phyloP scores from a whole-genome alignment of 2,113 vertebrate genomes.

The Mus spicilegus region DNA sequence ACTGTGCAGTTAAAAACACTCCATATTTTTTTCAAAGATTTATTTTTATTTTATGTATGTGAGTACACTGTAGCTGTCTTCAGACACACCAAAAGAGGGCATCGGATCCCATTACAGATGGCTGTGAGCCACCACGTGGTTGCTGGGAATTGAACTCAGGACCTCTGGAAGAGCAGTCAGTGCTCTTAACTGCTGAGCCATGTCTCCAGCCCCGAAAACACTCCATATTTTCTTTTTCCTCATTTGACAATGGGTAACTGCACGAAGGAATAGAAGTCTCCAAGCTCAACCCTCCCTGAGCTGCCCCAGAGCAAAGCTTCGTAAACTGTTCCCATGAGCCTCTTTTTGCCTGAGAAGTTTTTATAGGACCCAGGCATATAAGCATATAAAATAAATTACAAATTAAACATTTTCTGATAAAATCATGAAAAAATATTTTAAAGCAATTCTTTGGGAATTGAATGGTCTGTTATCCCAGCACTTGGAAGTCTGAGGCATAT shows the following conservation, averaged over 20 bases:
- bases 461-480: neutral
- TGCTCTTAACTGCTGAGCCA: too few relatives aligned
- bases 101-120: too few relatives aligned
- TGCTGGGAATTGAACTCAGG: too few relatives aligned
- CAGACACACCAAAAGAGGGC: too few relatives aligned
- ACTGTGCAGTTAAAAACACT: neutral
- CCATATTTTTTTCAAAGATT: neutral
- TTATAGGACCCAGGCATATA: neutral
- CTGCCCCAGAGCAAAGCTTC: neutral
- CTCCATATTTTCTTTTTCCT: too few relatives aligned
- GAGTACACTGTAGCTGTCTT: too few relatives aligned
- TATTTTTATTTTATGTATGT: too few relatives aligned
- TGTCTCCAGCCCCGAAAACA: too few relatives aligned
- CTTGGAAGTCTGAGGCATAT: neutral
- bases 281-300: neutral
- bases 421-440: neutral
- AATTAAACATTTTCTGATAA: neutral
- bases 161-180: too few relatives aligned
- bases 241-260: too few relatives aligned
- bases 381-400: neutral
- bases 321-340: neutral
- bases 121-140: too few relatives aligned
- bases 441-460: neutral
- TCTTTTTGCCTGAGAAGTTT: neutral
- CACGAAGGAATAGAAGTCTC: neutral